Conservation (phyloP, 2,113 vertebrate genomes). For the Nyctibius bracteatus region DNA sequence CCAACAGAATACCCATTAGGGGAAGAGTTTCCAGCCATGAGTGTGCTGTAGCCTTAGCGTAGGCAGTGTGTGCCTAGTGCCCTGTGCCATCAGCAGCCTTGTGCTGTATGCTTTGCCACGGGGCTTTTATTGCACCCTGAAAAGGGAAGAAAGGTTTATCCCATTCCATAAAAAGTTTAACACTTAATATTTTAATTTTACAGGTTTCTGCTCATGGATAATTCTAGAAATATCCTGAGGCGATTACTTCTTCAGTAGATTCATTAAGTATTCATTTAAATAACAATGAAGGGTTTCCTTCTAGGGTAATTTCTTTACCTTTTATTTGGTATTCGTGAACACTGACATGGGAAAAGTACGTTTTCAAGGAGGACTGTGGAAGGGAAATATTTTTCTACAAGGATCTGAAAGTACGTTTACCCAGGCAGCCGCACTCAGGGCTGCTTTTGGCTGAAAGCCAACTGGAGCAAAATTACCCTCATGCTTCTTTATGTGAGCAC, state of each 20-base stretch:
- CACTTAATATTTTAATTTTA: constrained; percentile 30
- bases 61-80: rapidly evolving
- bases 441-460: neutral
- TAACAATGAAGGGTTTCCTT: constrained; percentile 38
- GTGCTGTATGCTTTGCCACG: neutral
- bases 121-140: neutral
- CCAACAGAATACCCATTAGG: neutral
- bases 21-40: neutral
- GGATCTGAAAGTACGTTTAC: neutral
- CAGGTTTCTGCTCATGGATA: neutral
- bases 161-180: neutral
- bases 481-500: neutral
- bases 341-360: neutral
- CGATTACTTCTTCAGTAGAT: constrained; percentile 20
- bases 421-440: neutral
- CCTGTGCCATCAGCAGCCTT: rapidly evolving
- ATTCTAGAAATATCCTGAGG: constrained; percentile 12
- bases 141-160: neutral
- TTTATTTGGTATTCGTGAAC: constrained; percentile 12
- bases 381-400: neutral
- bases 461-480: neutral
- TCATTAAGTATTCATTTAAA: constrained; percentile 47
- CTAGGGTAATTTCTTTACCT: neutral
- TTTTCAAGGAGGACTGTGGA: neutral
- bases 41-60: neutral